phyloP scores from a whole-genome alignment of 2,888 invertebrate genomes.

The Steromphala cineraria region DNA sequence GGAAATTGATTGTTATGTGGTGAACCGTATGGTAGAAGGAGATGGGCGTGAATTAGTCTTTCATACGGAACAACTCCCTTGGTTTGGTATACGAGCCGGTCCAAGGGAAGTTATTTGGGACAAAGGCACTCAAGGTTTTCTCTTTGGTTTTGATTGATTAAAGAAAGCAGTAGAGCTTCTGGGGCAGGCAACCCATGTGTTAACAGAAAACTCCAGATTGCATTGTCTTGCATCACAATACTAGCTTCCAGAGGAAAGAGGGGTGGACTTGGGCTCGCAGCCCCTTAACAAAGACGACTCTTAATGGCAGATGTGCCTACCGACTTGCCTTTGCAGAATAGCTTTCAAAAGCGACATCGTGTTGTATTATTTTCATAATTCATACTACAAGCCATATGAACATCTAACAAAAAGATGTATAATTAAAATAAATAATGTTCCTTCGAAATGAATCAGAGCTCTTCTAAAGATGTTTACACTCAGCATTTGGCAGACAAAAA shows the following conservation, averaged over 20 bases:
- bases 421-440: conserved; percentile 21
- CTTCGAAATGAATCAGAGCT: background rate
- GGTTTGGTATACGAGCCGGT: too few relatives aligned
- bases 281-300: conserved; percentile 16
- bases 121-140: conserved; percentile 26
- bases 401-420: background rate
- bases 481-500: too few relatives aligned
- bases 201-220: conserved; percentile 19
- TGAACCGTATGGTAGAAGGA: too few relatives aligned
- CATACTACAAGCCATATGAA: background rate
- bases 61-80: too few relatives aligned
- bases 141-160: conserved; percentile 26
- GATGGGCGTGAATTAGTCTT: too few relatives aligned
- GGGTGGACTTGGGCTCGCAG: background rate
- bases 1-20: background rate
- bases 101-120: background rate
- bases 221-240: conserved; percentile 31
- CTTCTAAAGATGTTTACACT: too few relatives aligned
- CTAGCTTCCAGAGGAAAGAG: background rate
- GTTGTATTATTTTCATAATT: conserved; percentile 26
- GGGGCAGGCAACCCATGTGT: conserved; percentile 28
- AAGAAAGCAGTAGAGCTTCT: conserved; percentile 21
- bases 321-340: background rate
- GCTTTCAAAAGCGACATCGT: conserved; percentile 3
- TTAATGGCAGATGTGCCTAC: conserved; percentile 21